Evolutionary conservation across 2,888 invertebrate species (phyloP).

Genomic region (Pomacea canaliculata): DNA sequence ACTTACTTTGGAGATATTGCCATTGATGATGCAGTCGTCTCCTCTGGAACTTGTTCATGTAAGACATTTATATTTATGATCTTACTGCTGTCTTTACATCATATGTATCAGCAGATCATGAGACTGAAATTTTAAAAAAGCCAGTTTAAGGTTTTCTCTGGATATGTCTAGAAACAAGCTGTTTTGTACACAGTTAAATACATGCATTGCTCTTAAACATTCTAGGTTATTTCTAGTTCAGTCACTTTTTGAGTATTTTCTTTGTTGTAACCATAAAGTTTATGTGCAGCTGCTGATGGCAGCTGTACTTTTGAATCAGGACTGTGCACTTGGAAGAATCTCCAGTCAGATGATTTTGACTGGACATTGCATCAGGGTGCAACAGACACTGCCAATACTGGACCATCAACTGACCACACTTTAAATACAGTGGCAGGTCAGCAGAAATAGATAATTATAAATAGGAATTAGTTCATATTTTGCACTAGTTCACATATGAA

Average conservation of each 20-base stretch:
- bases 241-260: no score
- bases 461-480: no score
- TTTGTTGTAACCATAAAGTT: no score
- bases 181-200: no score
- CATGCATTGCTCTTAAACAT: no score
- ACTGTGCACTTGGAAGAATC: conserved; percentile 60
- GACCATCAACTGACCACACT: conserved; percentile 82
- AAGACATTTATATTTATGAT: background rate
- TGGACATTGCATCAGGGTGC: conserved; percentile 54
- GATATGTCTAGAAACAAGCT: no score
- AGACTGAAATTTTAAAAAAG: background rate
- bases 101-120: background rate
- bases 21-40: conserved; percentile 57
- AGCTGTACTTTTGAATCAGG: conserved; percentile 62
- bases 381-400: conserved; percentile 51
- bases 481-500: no score
- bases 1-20: conserved; percentile 60
- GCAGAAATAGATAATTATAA: conserved; percentile 3
- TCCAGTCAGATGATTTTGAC: conserved; percentile 58
- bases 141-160: no score
- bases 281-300: conserved; percentile 12
- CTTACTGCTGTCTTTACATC: background rate
- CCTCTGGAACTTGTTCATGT: conserved; percentile 29
- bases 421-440: conserved; percentile 45
- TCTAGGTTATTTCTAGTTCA: no score